Evolutionary conservation across 2,888 invertebrate species (phyloP).

Genomic region (Drosophila mettleri): DNA sequence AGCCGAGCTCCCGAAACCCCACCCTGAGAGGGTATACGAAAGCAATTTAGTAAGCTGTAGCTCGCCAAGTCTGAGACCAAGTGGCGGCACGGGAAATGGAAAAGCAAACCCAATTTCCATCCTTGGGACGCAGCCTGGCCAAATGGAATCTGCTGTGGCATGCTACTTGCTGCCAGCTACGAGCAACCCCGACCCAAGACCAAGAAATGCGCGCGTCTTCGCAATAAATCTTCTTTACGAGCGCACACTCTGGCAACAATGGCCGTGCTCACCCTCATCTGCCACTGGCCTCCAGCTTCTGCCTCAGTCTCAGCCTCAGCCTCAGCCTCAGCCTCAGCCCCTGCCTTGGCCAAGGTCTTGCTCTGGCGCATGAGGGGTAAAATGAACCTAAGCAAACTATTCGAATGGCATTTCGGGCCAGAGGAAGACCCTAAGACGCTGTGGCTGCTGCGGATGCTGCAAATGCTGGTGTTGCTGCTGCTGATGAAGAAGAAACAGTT

Average conservation of each 20-base stretch:
- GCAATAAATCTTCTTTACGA: constrained; percentile 85
- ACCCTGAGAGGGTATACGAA: constrained; percentile 47
- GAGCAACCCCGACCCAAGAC: constrained; percentile 55
- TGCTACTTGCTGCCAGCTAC: constrained; percentile 71
- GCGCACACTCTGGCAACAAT: constrained; percentile 84
- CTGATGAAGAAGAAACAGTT: constrained; percentile 67
- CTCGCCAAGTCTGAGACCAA: constrained; percentile 59
- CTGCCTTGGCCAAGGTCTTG: constrained; percentile 33
- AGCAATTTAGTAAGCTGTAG: constrained; percentile 75
- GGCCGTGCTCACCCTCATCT: constrained; percentile 70
- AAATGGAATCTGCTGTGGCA: constrained; percentile 71
- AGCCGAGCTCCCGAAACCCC: constrained; percentile 31
- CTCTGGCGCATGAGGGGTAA: constrained; percentile 49
- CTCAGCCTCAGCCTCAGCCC: constrained; percentile 21
- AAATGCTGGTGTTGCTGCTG: constrained; percentile 30
- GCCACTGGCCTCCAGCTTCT: constrained; percentile 12
- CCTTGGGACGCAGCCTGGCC: constrained; percentile 55
- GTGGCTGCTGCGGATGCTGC: constrained; percentile 29
- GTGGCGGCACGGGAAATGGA: constrained; percentile 65
- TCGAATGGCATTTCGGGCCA: constrained; percentile 76
- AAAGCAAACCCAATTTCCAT: constrained; percentile 80
- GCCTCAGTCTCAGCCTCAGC: constrained; percentile 15
- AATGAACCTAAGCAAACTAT: constrained; percentile 84
- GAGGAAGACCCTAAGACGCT: constrained; percentile 63
- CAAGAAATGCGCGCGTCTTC: constrained; percentile 84